Evolutionary conservation across 2,113 vertebrate genomes (phyloP).

Genomic region (Potamarius usumacintae): DNA sequence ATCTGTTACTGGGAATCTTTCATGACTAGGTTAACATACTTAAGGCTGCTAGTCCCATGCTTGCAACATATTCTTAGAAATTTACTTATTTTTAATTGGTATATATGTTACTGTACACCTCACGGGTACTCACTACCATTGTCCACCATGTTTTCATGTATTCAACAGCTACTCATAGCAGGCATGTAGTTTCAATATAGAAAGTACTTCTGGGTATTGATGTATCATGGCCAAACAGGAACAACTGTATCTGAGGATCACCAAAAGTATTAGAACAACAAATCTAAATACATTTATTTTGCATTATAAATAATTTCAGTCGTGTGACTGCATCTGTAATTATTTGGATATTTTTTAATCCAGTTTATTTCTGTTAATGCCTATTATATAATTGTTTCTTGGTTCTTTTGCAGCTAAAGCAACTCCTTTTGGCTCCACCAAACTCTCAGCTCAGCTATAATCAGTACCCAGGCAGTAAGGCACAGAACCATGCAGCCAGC

Average conservation of each 20-base stretch:
- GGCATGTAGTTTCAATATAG: background rate
- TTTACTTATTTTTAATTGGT: background rate
- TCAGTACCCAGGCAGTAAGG: constrained; percentile 96
- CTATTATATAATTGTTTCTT: constrained; percentile 37
- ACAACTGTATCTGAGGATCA: background rate
- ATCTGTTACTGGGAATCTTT: background rate
- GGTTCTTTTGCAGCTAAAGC: constrained; percentile 87
- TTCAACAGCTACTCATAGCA: background rate
- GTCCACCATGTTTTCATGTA: background rate
- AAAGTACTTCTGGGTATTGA: background rate
- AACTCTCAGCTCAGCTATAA: constrained; percentile 99
- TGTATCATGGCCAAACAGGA: background rate
- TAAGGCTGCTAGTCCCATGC: background rate
- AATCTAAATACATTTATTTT: background rate
- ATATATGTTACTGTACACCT: background rate
- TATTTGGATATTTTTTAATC: background rate
- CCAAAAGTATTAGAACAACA: background rate
- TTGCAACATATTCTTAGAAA: background rate
- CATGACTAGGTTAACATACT: background rate
- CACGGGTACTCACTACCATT: background rate
- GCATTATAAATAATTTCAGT: background rate
- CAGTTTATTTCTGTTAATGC: background rate
- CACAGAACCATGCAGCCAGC: constrained; percentile 92
- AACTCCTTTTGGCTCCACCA: constrained; percentile 97
- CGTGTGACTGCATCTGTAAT: background rate